A percentile compares a stretch with the other conserved stretches of the same genome.
These are phyloP conservation scores for Scortum barcoo DNA, from an alignment of 2,113 vertebrate species.

Conservation along the genomic window DNA sequence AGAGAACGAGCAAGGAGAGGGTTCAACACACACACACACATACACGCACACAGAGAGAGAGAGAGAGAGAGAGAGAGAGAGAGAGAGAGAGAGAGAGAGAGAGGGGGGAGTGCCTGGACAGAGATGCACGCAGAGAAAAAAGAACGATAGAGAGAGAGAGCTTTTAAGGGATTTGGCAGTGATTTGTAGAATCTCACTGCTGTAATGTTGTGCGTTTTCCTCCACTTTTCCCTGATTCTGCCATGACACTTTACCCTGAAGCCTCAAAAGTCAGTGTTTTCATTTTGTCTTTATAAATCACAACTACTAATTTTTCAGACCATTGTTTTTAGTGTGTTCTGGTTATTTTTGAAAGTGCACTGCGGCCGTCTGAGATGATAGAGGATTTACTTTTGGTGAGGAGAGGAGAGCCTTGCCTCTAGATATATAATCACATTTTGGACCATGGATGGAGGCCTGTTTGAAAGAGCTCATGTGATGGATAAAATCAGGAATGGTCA, in stretches of 20 bases:
- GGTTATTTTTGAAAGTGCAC: slow-evolving; percentile 51
- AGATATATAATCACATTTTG: slow-evolving; percentile 53
- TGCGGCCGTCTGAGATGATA: slow-evolving; percentile 70
- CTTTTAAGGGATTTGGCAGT: slow-evolving; percentile 88
- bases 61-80: slow-evolving; percentile 5
- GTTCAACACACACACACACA: no score
- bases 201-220: slow-evolving; percentile 75
- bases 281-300: slow-evolving; percentile 39
- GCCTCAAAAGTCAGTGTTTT: slow-evolving; percentile 56
- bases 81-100: slow-evolving; percentile 37
- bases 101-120: slow-evolving; percentile 52
- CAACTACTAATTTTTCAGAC: slow-evolving; percentile 23
- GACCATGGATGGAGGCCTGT: slow-evolving; percentile 62
- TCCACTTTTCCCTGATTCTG: slow-evolving; percentile 65
- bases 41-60: no score
- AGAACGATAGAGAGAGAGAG: slow-evolving; percentile 67
- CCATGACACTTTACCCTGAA: slow-evolving; percentile 55
- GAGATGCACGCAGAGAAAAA: slow-evolving; percentile 58
- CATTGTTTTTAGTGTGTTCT: slow-evolving; percentile 37
- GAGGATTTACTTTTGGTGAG: slow-evolving; percentile 63
- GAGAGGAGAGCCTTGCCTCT: slow-evolving; percentile 58
- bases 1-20: slow-evolving; percentile 63
- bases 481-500: slow-evolving; percentile 54
- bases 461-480: slow-evolving; percentile 57
- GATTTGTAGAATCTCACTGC: slow-evolving; percentile 84